Percentiles rank a stretch among this genome's conserved stretches.
Conservation (phyloP, 1,140 invertebrate genomes). For the Olivierus martensii region DNA sequence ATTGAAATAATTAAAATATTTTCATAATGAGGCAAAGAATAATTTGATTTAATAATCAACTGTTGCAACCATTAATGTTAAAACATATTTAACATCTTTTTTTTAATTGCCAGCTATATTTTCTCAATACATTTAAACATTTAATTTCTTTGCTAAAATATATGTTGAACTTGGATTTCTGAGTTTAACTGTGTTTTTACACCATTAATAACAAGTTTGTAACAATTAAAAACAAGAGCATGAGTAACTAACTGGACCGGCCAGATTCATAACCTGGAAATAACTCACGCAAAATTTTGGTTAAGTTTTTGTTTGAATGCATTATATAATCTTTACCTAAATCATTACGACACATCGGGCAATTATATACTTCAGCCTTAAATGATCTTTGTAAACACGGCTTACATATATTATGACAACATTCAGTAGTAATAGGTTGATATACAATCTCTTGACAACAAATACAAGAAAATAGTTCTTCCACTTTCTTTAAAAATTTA, state of each 20-base stretch:
- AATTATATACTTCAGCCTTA: slow-evolving; percentile 44
- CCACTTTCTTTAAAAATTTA: slow-evolving; percentile 48
- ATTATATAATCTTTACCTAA: slow-evolving; percentile 42
- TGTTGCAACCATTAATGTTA: too few relatives aligned
- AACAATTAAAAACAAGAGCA: too few relatives aligned
- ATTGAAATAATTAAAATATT: too few relatives aligned
- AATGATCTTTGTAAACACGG: slow-evolving; percentile 53
- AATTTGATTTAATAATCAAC: too few relatives aligned
- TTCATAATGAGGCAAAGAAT: too few relatives aligned
- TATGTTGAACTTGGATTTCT: too few relatives aligned
- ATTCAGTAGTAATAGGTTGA: slow-evolving; percentile 56
- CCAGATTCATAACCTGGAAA: slow-evolving; percentile 49
- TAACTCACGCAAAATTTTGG: slow-evolving; percentile 36
- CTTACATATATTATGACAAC: slow-evolving; percentile 60
- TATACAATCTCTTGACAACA: slow-evolving; percentile 63
- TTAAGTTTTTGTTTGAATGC: slow-evolving; percentile 40
- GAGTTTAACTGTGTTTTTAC: too few relatives aligned
- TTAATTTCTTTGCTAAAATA: too few relatives aligned
- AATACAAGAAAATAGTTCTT: slow-evolving; percentile 55
- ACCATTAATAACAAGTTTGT: too few relatives aligned
- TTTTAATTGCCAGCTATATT: too few relatives aligned
- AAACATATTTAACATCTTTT: too few relatives aligned
- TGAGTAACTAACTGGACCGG: slow-evolving; percentile 19
- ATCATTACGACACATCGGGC: slow-evolving; percentile 50
- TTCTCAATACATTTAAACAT: too few relatives aligned